These are phyloP conservation scores for Mycetomoellerius zeteki DNA, from an alignment of 1,140 invertebrate species.

Conservation along the genomic window DNA sequence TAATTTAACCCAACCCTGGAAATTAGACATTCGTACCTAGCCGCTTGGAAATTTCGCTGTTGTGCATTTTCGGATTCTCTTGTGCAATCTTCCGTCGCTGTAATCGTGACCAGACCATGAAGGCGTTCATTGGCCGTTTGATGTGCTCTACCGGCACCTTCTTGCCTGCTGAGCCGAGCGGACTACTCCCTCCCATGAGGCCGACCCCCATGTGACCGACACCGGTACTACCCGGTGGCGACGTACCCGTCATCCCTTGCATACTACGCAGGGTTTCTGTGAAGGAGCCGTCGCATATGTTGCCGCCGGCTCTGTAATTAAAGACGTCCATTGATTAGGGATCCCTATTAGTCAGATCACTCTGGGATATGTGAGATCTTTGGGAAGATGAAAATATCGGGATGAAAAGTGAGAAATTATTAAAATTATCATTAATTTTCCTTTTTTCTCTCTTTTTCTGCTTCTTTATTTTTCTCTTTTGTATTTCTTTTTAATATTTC, in stretches of 20 bases:
- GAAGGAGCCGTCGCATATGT: slow-evolving; percentile 86
- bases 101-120: slow-evolving; percentile 95
- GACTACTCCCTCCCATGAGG: slow-evolving; percentile 70
- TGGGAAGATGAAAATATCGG: not conserved
- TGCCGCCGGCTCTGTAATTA: slow-evolving; percentile 86
- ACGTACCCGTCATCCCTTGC: slow-evolving; percentile 84
- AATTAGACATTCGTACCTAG: slow-evolving; percentile 92
- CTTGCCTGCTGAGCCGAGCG: slow-evolving; percentile 80
- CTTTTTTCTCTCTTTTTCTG: not conserved
- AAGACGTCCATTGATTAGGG: slow-evolving; percentile 66
- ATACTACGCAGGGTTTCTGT: slow-evolving; percentile 84
- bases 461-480: not conserved
- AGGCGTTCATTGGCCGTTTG: slow-evolving; percentile 90
- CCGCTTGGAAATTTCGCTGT: slow-evolving; percentile 98
- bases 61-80: slow-evolving; percentile 99
- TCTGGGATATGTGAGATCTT: not conserved
- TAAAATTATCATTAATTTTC: not conserved
- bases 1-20: no score
- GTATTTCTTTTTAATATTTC: not conserved
- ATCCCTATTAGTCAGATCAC: not conserved
- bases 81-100: slow-evolving; percentile 97
- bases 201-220: slow-evolving; percentile 83
- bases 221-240: slow-evolving; percentile 81
- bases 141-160: slow-evolving; percentile 88
- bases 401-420: not conserved